Base-by-base conservation (phyloP, 2,113 vertebrate genomes). In the Hassar affinis region DNA sequence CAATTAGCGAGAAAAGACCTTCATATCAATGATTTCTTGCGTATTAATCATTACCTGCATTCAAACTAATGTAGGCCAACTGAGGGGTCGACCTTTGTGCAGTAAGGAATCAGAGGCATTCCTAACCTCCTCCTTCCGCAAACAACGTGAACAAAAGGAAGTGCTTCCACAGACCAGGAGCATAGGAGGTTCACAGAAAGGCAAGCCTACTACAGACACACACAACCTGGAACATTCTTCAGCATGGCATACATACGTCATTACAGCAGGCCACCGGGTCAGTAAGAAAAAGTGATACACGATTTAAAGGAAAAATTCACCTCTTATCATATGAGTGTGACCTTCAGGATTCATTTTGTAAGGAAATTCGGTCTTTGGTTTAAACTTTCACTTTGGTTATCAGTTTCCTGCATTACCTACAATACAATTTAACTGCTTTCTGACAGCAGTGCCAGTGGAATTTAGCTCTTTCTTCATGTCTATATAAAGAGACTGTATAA, bases 111-210 rank as follows among this genome's bases (percentile, higher is more conserved):
- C 88, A 85, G 83, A 85, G 12, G 38, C 14, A 88, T 72, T 86
- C 69, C n/a, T 3, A 56, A 83, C 85, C 93, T 89, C 91, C 93
- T 92, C 91, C 92, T 88, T 93, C 81, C 79, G 90, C 91, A 92
- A 93, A 93, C 88, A 93, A 86, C 85, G n/a, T 1, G 78, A 84
- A 86, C 84, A 89, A 86, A 84, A 77, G 57, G 42, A 78, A 87
- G 66, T 75, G 85, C 89, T 90, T 89, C 87, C 25, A 18, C 61
- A 78, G 85, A 84, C 87, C 86, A 25, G 12, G 62, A 78, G 12
- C 62, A 81, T 57, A 83, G 83, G 78, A 89, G 79, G 68, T 38
- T 80, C 62, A 35, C 78, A 30, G 38, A 69, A 85, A 68, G 66
- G 68, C 49, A 78, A 79, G 80, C 68, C 68, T 81, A 57, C 88